These are phyloP conservation scores for Coryphaenoides rupestris DNA, from an alignment of 2,113 vertebrate species.

Conservation along the genomic window DNA sequence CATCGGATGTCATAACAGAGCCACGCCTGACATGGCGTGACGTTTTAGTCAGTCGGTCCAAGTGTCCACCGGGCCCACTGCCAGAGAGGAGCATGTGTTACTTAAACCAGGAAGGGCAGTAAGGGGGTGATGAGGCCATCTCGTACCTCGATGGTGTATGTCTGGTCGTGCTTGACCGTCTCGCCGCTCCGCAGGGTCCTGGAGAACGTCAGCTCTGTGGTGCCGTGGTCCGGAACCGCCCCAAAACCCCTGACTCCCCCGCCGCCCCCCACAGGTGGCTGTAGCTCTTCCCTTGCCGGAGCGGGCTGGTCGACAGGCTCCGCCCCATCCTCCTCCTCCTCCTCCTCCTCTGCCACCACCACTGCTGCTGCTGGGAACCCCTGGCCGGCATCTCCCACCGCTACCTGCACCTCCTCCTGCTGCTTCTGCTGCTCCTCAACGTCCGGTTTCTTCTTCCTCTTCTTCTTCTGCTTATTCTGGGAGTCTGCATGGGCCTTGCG, in stretches of 20 bases:
- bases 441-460: slow-evolving; percentile 71
- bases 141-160: slow-evolving; percentile 84
- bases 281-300: slow-evolving; percentile 59
- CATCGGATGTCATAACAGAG: no score
- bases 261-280: slow-evolving; percentile 38
- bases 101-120: no score
- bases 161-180: slow-evolving; percentile 75
- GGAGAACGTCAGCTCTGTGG: slow-evolving; percentile 72
- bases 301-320: slow-evolving; percentile 58
- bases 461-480: slow-evolving; percentile 90
- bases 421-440: slow-evolving; percentile 76
- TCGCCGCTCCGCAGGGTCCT: slow-evolving; percentile 80
- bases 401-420: slow-evolving; percentile 59
- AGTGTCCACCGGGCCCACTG: no score
- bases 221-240: slow-evolving; percentile 52
- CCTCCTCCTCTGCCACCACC: slow-evolving; percentile 76
- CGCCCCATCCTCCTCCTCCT: slow-evolving; percentile 26
- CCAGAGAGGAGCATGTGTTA: no score
- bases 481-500: slow-evolving; percentile 86
- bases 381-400: neutral
- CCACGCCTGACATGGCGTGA: no score
- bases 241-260: slow-evolving; percentile 54
- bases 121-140: neutral
- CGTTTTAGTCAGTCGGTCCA: no score
- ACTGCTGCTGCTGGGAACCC: slow-evolving; percentile 78